Base-by-base conservation (phyloP, 2,797 vertebrate species). In the Tarsius wallacei region DNA sequence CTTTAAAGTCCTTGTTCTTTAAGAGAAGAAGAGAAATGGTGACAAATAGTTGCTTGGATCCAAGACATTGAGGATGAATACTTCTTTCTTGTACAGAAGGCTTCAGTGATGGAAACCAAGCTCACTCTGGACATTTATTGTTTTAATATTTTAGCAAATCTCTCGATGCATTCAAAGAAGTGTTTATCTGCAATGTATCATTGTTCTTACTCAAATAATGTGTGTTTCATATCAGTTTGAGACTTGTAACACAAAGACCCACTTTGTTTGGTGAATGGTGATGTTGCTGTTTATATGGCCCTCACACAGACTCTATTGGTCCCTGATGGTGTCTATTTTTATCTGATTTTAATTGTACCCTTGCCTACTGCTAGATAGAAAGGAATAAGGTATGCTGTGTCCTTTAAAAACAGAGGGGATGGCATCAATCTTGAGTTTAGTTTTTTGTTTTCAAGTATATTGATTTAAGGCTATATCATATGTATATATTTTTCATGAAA, bases 301-400 rank as follows among this genome's bases (percentile, higher is more conserved):
- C n/a, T 49, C 42, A 5, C 5, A 24, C 2, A 3, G 26, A 49
- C n/a, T 8, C 8, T 12, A 0, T 15, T 5, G 2, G 63, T 55
- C 36, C 47, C 19, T 0, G 0, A 33, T 0, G 12, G 2, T 8
- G 6, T 31, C 68, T 63, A 1, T 31, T 14, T 42, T 21, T 14
- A 59, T 8, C n/a, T 53, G 16, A 26, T 31, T 59, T 17, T n/a
- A 21, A 14, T 1, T 63, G 2, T 28, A 19, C 26, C 59, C n/a
- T 31, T 26, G 0, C 33, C 7, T n/a, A 28, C 59, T 19, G 59
- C 59, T 51, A 13, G 22, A 28, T 26, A 22, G 66, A 81, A n/a
- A 24, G 59, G 64, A 31, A 31, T 10, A 26, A n/a, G 51, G 2
- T 0, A 0, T 0, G 3, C 21, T 7, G 15, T 49, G 3, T 26